Evolutionary conservation across 2,797 vertebrate genomes (phyloP).

Genomic region (Cygnus olor): DNA sequence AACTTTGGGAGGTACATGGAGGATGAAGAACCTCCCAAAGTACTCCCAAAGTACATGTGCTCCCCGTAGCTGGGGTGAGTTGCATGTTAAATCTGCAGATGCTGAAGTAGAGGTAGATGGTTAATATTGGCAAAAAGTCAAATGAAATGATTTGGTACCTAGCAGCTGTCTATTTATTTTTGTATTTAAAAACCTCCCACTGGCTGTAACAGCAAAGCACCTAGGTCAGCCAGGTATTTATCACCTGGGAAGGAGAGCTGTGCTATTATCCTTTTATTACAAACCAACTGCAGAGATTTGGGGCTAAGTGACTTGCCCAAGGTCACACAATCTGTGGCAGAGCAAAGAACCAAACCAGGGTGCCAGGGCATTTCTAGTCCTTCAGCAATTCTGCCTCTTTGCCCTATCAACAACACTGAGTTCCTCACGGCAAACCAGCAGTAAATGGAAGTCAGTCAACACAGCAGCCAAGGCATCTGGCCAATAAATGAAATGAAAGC

Average conservation of each 20-base stretch:
- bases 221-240: background rate
- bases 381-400: background rate
- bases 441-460: background rate
- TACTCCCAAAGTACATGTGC: rapidly evolving
- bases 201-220: constrained; percentile 3
- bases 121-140: background rate
- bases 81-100: background rate
- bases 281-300: background rate
- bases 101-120: background rate
- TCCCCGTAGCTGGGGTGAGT: background rate
- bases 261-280: constrained; percentile 29
- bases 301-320: constrained; percentile 1
- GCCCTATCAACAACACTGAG: background rate
- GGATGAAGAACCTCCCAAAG: background rate
- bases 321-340: background rate
- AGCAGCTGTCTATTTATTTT: background rate
- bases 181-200: constrained; percentile 7
- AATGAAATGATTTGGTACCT: background rate
- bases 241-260: background rate
- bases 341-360: background rate
- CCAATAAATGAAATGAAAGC: background rate
- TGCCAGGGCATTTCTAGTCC: background rate
- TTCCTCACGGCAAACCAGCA: background rate
- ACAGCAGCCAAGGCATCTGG: background rate
- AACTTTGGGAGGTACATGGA: background rate